Evolutionary conservation across 2,888 invertebrate species (phyloP), one percentile per base, ranked within the genome.

Genomic region (Orthosia gothica): DNA sequence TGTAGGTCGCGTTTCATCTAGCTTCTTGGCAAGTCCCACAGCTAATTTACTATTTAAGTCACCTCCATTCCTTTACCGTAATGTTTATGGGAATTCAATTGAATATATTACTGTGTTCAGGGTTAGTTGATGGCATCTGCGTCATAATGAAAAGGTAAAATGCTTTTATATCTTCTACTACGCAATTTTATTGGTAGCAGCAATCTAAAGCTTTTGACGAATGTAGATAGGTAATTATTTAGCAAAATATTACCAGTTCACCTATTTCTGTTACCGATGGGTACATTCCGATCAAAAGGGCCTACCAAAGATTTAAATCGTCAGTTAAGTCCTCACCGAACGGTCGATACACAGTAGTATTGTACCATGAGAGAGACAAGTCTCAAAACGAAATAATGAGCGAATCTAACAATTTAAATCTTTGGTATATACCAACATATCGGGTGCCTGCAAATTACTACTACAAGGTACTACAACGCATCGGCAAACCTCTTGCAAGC

Each of bases 41-140:
- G 26, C 50, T 55, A 50, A 68, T 75, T 68, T 40, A 68, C 40
- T 55, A 76, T 61, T 55, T 40, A 54, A n/a, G 32, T n/a, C n/a
- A 16, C 59, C 40, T 55, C 15, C 26, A 61, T 61, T 76, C 2
- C 54, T 61, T 61, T 61, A 26, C 12, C 4, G 20, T 12, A 40
- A 65, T 74, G n/a, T 40, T 9, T 58, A 65, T n/a, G 45, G 12
- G 13, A 45, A 58, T 75, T 47, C 23, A 23, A 23, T 15, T 13
- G 5, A 5, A 15, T 15, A 23, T 20, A 52, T 52, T 52, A 54
- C 13, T 54, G 13, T 54, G 7, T 32, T 7, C 18, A 59, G 2
- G 2, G 18, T 26, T 12, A 2, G 18, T 20, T 59, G 4, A 32
- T 45, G 23, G 16, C 58, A 47, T 70, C 15, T 54, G 12, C 2